Percentiles rank a stretch among this genome's conserved stretches.
Evolutionary conservation across 1,140 invertebrate species (phyloP).

Genomic region (Paramacrobiotus metropolitanus): DNA sequence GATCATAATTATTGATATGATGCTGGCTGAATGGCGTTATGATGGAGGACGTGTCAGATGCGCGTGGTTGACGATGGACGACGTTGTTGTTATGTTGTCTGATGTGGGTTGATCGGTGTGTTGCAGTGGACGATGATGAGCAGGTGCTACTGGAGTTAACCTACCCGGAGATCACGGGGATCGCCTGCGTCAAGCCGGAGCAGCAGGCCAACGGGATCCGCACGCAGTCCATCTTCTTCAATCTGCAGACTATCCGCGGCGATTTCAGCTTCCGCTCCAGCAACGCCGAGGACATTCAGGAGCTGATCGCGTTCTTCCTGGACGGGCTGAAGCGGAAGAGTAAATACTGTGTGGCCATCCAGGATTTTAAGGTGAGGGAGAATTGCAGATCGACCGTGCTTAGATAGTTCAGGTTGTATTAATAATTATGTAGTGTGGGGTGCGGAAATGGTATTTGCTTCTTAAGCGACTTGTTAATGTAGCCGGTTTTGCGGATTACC

Average conservation of each 20-base stretch:
- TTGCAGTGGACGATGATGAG: conserved; percentile 92
- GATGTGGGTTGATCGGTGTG: too few species aligned
- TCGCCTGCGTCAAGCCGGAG: background rate
- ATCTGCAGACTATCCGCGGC: background rate
- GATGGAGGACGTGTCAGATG: too few species aligned
- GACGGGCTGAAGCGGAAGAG: background rate
- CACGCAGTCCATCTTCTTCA: background rate
- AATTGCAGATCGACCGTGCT: too few species aligned
- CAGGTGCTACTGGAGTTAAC: conserved; percentile 88
- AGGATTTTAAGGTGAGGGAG: background rate
- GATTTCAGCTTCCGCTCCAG: background rate
- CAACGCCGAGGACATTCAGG: background rate
- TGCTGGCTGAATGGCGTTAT: too few species aligned
- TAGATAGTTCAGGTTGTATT: too few species aligned
- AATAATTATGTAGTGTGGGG: too few species aligned
- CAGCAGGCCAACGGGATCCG: background rate
- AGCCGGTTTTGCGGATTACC: too few species aligned
- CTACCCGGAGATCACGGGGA: conserved; percentile 89
- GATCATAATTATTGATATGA: too few species aligned
- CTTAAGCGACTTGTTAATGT: too few species aligned
- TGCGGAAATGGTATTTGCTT: too few species aligned
- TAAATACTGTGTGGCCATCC: background rate
- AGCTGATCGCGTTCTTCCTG: background rate
- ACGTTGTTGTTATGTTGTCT: too few species aligned
- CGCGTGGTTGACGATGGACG: too few species aligned